phyloP scores from a whole-genome alignment of 2,888 invertebrate genomes.

The Perdita meconis region DNA sequence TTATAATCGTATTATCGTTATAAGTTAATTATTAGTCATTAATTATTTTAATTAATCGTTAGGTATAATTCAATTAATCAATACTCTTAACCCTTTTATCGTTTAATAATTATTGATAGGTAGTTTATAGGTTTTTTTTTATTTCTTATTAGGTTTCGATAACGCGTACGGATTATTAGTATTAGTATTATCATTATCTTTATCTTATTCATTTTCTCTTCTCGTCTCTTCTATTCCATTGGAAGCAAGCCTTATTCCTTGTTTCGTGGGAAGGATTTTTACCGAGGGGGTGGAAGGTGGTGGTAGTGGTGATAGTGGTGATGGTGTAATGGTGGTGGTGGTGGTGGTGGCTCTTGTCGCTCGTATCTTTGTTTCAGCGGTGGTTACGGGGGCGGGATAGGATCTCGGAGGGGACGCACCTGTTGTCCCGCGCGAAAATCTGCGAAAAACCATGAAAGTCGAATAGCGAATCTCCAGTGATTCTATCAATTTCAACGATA shows the following conservation, averaged over 20 bases:
- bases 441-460: slow-evolving; percentile 81
- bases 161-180: slow-evolving; percentile 78
- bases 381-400: slow-evolving; percentile 66
- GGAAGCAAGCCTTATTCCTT: slow-evolving; percentile 81
- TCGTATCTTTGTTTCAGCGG: slow-evolving; percentile 53
- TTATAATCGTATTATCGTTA: slow-evolving; percentile 78
- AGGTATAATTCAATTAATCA: slow-evolving; percentile 81
- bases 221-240: slow-evolving; percentile 53
- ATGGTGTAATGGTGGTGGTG: not conserved
- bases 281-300: slow-evolving; percentile 57
- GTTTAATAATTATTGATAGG: slow-evolving; percentile 82
- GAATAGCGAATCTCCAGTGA: slow-evolving; percentile 72
- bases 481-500: slow-evolving; percentile 50
- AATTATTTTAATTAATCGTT: slow-evolving; percentile 79
- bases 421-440: slow-evolving; percentile 81
- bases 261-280: slow-evolving; percentile 61
- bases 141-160: slow-evolving; percentile 78
- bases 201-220: slow-evolving; percentile 26
- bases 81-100: slow-evolving; percentile 81
- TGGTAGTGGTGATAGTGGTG: slow-evolving; percentile 43
- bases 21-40: slow-evolving; percentile 75
- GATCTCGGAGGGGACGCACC: slow-evolving; percentile 76
- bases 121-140: slow-evolving; percentile 80
- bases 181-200: slow-evolving; percentile 45
- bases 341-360: slow-evolving; percentile 53